Conservation (phyloP, 2,113 vertebrate species). For the Osmerus mordax region DNA sequence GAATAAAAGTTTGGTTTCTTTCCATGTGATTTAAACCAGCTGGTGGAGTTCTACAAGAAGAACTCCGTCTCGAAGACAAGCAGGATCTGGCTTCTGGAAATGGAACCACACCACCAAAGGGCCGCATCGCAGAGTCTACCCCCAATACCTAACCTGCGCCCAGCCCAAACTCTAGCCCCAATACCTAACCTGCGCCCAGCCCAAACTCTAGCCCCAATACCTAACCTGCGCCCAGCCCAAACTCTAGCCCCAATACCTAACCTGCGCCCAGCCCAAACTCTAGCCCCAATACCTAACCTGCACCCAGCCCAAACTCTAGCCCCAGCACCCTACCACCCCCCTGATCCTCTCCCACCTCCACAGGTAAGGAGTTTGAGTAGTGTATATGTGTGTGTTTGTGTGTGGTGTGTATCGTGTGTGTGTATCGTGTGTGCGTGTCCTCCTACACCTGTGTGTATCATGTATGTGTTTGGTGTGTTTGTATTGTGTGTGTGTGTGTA, state of each 20-base stretch:
- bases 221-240: neutral
- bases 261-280: neutral
- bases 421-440: neutral
- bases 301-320: neutral
- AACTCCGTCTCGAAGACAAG: slow-evolving; percentile 80
- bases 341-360: slow-evolving; percentile 7
- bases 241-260: neutral
- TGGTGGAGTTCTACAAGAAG: slow-evolving; percentile 82
- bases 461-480: neutral
- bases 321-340: neutral
- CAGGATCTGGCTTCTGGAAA: slow-evolving; percentile 74
- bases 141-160: neutral
- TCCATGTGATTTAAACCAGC: slow-evolving; percentile 53
- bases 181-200: neutral
- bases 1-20: too few species aligned
- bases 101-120: slow-evolving; percentile 40
- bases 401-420: neutral
- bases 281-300: neutral
- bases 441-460: too few species aligned
- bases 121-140: neutral
- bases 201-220: neutral
- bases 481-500: neutral
- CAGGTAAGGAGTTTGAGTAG: slow-evolving; percentile 17
- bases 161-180: neutral
- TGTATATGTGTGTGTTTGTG: neutral